Conservation (phyloP, 2,113 vertebrate species). For the Rhinoptilus africanus region DNA sequence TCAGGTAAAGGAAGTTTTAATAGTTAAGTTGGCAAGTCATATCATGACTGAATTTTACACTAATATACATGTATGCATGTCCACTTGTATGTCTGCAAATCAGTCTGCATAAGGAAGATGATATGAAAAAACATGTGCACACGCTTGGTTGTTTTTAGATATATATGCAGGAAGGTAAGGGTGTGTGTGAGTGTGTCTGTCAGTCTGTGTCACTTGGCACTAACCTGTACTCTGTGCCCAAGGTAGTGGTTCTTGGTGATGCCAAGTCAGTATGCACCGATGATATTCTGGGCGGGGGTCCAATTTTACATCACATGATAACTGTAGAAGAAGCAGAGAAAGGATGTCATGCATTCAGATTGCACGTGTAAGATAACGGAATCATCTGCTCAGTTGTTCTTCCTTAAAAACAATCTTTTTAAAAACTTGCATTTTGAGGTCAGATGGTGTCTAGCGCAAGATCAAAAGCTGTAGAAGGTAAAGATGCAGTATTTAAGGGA, state of each 20-base stretch:
- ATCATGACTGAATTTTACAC: neutral
- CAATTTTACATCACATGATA: constrained; percentile 98
- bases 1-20: neutral
- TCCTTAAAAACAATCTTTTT: neutral
- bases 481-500: neutral
- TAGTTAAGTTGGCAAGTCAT: neutral
- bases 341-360: neutral
- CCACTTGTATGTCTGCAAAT: neutral
- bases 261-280: constrained; percentile 99
- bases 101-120: neutral
- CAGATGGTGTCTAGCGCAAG: neutral
- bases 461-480: neutral
- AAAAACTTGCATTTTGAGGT: neutral
- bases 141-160: neutral
- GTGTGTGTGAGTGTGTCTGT: neutral
- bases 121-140: neutral
- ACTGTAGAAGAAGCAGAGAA: constrained; percentile 73
- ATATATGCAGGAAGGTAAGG: neutral
- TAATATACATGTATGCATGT: neutral
- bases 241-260: constrained; percentile 99
- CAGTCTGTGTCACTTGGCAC: neutral
- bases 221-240: constrained; percentile 99
- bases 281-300: constrained; percentile 99
- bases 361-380: neutral
- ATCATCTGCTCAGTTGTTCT: neutral